phyloP scores from a whole-genome alignment of 23 tunicate genomes.

The Phallusia fumigata region DNA sequence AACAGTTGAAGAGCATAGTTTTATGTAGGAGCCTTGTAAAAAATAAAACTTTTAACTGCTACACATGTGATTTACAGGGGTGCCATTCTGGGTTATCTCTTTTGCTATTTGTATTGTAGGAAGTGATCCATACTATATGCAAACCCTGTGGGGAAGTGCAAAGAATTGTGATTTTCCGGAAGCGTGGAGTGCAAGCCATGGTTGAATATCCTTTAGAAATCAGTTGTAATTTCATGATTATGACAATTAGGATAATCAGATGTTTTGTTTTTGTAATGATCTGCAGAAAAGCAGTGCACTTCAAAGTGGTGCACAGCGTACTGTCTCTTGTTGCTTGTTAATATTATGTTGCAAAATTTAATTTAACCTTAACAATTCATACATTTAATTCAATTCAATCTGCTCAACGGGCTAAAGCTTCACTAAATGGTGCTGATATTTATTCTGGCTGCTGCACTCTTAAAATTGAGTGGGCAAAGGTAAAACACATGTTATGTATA shows the following conservation, averaged over 20 bases:
- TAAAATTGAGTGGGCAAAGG: constrained; percentile 95
- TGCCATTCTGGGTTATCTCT: too few relatives aligned
- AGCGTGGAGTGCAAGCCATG: constrained; percentile 98
- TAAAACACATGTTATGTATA: not conserved
- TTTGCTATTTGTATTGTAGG: constrained; percentile 42
- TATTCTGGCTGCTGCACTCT: constrained; percentile 98
- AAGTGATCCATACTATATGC: constrained; percentile 79
- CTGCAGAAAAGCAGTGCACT: not conserved
- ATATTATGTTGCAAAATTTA: too few relatives aligned
- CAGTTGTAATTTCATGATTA: too few relatives aligned
- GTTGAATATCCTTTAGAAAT: constrained; percentile 98
- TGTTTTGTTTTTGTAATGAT: too few relatives aligned
- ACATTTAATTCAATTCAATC: constrained; percentile 85
- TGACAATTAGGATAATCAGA: too few relatives aligned
- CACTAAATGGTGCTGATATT: constrained; percentile 96
- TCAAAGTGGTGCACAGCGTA: not conserved
- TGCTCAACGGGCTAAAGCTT: constrained; percentile 95
- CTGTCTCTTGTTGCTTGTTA: too few relatives aligned
- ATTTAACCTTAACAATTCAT: not conserved
- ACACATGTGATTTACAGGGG: too few relatives aligned
- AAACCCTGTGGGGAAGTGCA: constrained; percentile 81
- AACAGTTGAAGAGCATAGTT: too few relatives aligned
- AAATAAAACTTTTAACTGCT: too few relatives aligned
- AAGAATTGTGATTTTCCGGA: constrained; percentile 95
- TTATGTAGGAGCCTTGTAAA: too few relatives aligned